Conservation (phyloP, 2,797 vertebrate species). For the Acrossocheilus wenchowensis region DNA sequence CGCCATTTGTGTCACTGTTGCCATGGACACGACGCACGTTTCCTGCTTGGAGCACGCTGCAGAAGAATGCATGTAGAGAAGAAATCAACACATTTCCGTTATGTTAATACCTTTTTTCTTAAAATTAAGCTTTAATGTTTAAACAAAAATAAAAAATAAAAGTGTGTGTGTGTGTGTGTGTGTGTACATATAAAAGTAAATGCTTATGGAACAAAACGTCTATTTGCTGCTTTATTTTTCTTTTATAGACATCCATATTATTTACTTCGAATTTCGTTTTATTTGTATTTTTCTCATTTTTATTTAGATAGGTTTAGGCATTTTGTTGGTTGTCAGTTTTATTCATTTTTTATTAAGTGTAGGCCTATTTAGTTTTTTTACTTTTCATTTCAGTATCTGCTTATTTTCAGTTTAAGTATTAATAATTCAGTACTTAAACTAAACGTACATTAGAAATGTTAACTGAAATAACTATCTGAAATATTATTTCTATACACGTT, state of each 20-base stretch:
- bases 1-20: slow-evolving; percentile 56
- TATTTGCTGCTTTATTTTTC: background rate
- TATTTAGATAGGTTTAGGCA: background rate
- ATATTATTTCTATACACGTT: background rate
- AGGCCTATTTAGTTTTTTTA: background rate
- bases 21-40: slow-evolving; percentile 52
- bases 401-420: background rate
- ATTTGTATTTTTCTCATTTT: background rate
- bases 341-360: background rate
- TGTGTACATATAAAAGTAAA: background rate
- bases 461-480: too few species aligned
- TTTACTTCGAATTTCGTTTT: too few species aligned
- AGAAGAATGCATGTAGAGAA: too few species aligned
- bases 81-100: background rate
- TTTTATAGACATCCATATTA: background rate
- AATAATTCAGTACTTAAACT: background rate
- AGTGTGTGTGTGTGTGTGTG: background rate
- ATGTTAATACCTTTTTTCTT: background rate
- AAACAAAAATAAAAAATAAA: background rate
- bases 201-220: background rate
- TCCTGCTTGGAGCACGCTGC: background rate
- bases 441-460: background rate
- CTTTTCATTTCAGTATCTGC: background rate
- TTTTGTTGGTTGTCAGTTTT: background rate
- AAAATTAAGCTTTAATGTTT: background rate